Evolutionary conservation across 2,113 vertebrate species (phyloP), one percentile per base, ranked within the genome.

Genomic region (Eubucco bourcierii): DNA sequence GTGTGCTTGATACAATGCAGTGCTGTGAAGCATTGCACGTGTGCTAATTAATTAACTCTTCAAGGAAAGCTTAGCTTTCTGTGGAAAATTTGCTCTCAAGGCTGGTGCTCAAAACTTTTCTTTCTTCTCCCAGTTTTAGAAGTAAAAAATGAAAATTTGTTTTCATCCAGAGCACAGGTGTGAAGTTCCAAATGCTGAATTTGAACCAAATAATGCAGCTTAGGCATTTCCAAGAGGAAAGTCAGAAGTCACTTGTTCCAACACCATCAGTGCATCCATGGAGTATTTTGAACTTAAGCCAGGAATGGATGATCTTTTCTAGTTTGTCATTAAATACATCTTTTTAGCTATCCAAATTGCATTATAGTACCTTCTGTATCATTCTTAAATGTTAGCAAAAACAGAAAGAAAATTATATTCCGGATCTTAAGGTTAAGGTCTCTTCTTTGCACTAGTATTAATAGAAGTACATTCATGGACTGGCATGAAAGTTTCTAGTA

Each of bases 231-330:
- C 29, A 28, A 37, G 12, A 46, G 53, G 56, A 64, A 68, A 93
- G 14, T 41, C 17, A 8, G 0, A 1, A 73, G 25, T 19, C 8
- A 15, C 0, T 0, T 23, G 8, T 41, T 72, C 67, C 21, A 74
- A 70, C 23, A 66, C 9, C 18, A 37, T 15, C 6, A 27, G 59
- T 20, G 10, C 0, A 2, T 21, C 59, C 4, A 0, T 47, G 53
- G 55, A 53, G 28, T 10, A 73, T 8, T 20, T 47, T 12, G 23
- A 81, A 63, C 31, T 65, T 72, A 41, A 91, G 60, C 9, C 23
- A 60, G 55, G 33, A 86, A 33, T 10, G 7, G 83, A 67, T 72
- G 12, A 6, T 6, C n/a, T 41, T 72, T 85, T 64, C 27, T 61
- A 56, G 9, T 9, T 71, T 31, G 8, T 23, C 10, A 34, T 52